Percentiles rank a stretch among this genome's conserved stretches.
Evolutionary conservation across 2,888 invertebrate genomes (phyloP).

Genomic region (Lottia gigantea): DNA sequence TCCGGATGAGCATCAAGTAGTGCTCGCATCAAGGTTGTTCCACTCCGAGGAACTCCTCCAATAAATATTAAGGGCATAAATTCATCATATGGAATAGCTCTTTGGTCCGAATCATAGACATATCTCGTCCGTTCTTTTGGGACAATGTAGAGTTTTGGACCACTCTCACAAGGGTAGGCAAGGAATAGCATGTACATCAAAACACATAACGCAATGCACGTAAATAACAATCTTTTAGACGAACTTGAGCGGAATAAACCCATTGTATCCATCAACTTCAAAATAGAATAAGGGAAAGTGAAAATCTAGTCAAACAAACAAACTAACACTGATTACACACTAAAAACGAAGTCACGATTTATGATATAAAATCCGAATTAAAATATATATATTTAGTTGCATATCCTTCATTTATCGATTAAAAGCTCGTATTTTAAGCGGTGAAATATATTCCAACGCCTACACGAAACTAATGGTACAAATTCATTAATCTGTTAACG

Average conservation of each 20-base stretch:
- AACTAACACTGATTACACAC: no score
- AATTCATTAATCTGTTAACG: no score
- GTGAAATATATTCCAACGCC: no score
- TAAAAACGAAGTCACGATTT: no score
- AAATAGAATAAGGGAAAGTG: no score
- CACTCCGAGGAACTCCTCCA: constrained; percentile 96
- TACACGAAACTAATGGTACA: no score
- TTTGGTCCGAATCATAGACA: constrained; percentile 47
- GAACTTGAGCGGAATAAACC: neutral
- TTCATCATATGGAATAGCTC: constrained; percentile 76
- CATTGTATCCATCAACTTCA: neutral
- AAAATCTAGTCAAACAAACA: no score
- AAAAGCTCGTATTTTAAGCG: no score
- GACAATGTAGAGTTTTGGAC: constrained; percentile 48
- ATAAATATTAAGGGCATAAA: constrained; percentile 83
- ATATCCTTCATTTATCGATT: no score
- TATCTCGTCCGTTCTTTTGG: constrained; percentile 46
- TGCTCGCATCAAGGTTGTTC: constrained; percentile 96
- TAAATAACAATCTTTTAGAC: neutral
- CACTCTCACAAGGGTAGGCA: constrained; percentile 41
- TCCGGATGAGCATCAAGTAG: constrained; percentile 98
- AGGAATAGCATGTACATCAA: constrained; percentile 34
- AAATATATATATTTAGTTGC: no score
- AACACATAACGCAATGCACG: neutral
- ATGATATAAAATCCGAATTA: no score